Evolutionary conservation across 2,888 invertebrate genomes (phyloP), one percentile per base, ranked within the genome.

Genomic region (Vandiemenella viatica): DNA sequence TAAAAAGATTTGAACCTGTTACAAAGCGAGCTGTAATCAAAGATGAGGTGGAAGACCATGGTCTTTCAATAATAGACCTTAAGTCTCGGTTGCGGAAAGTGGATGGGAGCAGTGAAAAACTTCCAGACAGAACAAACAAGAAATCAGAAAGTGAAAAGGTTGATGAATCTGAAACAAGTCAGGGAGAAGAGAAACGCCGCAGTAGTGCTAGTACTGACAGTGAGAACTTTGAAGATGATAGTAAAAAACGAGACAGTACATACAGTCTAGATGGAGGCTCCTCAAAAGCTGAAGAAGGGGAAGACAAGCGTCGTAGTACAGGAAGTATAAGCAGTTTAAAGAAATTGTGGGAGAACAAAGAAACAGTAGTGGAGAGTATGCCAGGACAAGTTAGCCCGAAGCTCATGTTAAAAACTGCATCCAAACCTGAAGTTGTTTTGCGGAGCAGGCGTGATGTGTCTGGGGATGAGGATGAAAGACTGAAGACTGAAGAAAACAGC

Each of bases 271-370:
- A 67, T 50, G 45, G 55, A 32, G 66, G 45, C 40, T 42, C 48
- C n/a, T 13, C 49, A 43, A 38, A n/a, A 23, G 17, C 32, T 22
- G 78, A 74, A 7, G 84, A 83, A 45, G 78, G 77, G 15, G 86
- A 88, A 46, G 87, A 88, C 63, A 91, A 90, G 65, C 75, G 91
- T 13, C 82, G 87, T 56, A 90, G 90, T 66, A 90, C 90, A 44
- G 91, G 91, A 53, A 89, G 89, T 68, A 92, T 92, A 61, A 89
- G 83, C 64, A 91, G 88, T 66, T 72, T 92, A 60, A 91, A 91
- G 65, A 88, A 88, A 66, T 70, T 92, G 54, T 92, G 92, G 92
- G 92, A 92, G 67, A 83, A 81, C 56, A 85, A 84, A 62, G 82
- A 82, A 63, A 65, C 67, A 4, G 43, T 76, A 79, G 51, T 64